Percentiles rank a stretch among this genome's conserved stretches.
Conservation (phyloP, 1,140 invertebrate genomes). For the Heliothis virescens region DNA sequence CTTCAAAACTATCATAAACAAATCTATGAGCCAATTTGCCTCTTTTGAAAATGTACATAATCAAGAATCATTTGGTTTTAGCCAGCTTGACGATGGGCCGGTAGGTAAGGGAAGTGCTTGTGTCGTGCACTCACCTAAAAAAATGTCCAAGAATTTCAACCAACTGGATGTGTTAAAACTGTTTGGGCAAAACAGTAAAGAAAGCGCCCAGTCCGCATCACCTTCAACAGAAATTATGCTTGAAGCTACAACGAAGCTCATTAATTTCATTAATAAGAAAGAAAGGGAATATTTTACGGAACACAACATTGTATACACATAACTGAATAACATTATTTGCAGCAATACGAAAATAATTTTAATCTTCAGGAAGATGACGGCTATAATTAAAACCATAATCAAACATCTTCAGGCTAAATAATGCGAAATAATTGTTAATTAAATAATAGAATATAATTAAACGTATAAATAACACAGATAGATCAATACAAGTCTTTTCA, state of each 20-base stretch:
- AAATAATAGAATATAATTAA: too few species aligned
- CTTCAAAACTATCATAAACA: constrained; percentile 56
- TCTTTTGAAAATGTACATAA: constrained; percentile 42
- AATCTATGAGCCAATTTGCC: constrained; percentile 48
- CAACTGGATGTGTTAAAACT: not conserved
- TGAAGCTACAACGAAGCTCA: constrained; percentile 62
- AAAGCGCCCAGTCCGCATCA: not conserved
- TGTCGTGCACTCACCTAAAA: constrained; percentile 25
- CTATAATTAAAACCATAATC: too few species aligned
- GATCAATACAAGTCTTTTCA: too few species aligned
- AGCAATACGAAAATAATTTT: not conserved
- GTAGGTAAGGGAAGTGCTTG: constrained; percentile 45
- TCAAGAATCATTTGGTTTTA: constrained; percentile 60
- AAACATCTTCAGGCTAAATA: too few species aligned
- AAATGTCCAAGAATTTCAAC: constrained; percentile 11
- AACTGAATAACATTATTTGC: not conserved
- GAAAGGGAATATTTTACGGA: constrained; percentile 64
- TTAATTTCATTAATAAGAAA: constrained; percentile 71
- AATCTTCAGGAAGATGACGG: not conserved
- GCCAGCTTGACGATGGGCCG: constrained; percentile 64
- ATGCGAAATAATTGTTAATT: too few species aligned
- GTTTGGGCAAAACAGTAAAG: not conserved
- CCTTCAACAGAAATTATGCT: constrained; percentile 49
- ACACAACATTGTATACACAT: not conserved
- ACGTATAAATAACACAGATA: too few species aligned